These are phyloP conservation scores for Ips nitidus DNA, from an alignment of 1,140 invertebrate genomes.

Conservation along the genomic window DNA sequence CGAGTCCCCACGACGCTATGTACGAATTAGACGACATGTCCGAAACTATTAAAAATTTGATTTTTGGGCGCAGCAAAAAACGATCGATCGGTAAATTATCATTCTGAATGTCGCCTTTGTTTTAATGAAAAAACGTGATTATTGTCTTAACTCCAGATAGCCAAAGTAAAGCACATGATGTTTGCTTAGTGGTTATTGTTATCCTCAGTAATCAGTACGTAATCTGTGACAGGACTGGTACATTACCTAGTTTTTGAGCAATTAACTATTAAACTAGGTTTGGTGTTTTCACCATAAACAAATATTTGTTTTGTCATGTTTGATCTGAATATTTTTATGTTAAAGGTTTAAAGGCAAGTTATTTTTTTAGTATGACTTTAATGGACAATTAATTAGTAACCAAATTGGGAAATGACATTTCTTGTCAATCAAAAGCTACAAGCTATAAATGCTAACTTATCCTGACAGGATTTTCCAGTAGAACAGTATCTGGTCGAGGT, in stretches of 20 bases:
- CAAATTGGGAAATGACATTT: too few species aligned
- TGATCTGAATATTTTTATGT: too few species aligned
- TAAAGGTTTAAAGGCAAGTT: too few species aligned
- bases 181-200: neutral
- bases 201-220: neutral
- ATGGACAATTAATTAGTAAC: too few species aligned
- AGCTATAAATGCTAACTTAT: too few species aligned
- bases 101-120: neutral
- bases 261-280: too few species aligned
- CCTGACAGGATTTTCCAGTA: too few species aligned
- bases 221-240: neutral
- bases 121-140: neutral
- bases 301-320: too few species aligned
- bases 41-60: conserved; percentile 41
- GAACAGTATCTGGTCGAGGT: too few species aligned
- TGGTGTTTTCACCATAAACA: too few species aligned
- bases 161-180: neutral
- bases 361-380: too few species aligned
- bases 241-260: neutral
- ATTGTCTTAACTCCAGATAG: neutral
- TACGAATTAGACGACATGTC: conserved; percentile 46
- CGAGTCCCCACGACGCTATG: conserved; percentile 47
- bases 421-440: too few species aligned
- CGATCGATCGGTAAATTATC: conserved; percentile 16
- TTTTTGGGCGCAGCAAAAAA: conserved; percentile 39